phyloP scores from a whole-genome alignment of 2,888 invertebrate species.

The Drosophila maculinotata region DNA sequence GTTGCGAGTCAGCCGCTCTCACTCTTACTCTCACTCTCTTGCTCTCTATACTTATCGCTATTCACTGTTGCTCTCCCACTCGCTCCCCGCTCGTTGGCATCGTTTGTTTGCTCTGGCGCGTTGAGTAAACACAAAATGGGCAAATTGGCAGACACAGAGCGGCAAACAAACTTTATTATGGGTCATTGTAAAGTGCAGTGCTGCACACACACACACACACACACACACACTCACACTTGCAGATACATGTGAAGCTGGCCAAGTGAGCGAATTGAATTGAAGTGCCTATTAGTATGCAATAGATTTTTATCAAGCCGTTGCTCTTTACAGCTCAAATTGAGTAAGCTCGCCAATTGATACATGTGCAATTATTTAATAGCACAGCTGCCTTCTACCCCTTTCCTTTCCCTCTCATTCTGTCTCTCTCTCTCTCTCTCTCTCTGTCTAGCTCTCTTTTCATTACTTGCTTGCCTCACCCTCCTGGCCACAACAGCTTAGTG shows the following conservation, averaged over 20 bases:
- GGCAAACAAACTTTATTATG: slow-evolving; percentile 75
- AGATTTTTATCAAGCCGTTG: slow-evolving; percentile 71
- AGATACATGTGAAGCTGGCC: slow-evolving; percentile 30
- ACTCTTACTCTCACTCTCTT: background rate
- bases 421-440: background rate
- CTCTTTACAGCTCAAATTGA: slow-evolving; percentile 62
- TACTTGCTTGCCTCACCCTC: slow-evolving; percentile 1
- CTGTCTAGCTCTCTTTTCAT: background rate
- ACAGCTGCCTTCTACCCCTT: background rate
- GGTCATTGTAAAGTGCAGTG: slow-evolving; percentile 70
- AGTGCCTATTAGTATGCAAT: slow-evolving; percentile 75
- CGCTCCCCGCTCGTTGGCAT: slow-evolving; percentile 48
- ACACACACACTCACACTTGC: slow-evolving; percentile 4
- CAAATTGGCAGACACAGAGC: slow-evolving; percentile 72
- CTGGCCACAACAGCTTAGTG: slow-evolving; percentile 6
- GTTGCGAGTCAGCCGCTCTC: slow-evolving; percentile 30
- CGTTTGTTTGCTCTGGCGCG: slow-evolving; percentile 58
- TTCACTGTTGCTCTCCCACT: slow-evolving; percentile 13
- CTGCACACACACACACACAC: slow-evolving; percentile 25
- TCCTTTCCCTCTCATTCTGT: background rate
- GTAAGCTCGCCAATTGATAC: slow-evolving; percentile 57
- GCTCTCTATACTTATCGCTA: slow-evolving; percentile 4
- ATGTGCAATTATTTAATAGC: slow-evolving; percentile 51
- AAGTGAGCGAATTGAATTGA: slow-evolving; percentile 72
- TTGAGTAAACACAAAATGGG: slow-evolving; percentile 65